Evolutionary conservation across 2,797 vertebrate species (phyloP), one percentile per base, ranked within the genome.

Genomic region (Ataeniobius toweri): DNA sequence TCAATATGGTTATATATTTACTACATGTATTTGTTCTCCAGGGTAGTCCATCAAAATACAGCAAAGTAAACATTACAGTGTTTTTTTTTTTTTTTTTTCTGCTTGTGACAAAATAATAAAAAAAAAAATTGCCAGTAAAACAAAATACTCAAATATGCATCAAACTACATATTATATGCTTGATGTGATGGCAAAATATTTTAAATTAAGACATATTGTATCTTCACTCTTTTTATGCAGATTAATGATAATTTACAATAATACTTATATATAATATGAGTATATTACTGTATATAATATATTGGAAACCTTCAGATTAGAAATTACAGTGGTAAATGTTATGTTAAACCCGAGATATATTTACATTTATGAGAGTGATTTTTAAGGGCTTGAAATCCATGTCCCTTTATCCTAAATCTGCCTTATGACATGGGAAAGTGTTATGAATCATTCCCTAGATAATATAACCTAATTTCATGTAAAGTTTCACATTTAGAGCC

Each of bases 361-460:
- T 61, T 31, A 31, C 58, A 31, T 61, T 58, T 58, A 58, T 31
- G 26, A 31, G 12, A 28, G 12, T 59, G 31, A 28, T 59, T 56
- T 56, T 12, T 56, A 4, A n/a, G 10, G 10, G n/a, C 53, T 56
- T 56, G 53, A 59, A 59, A 28, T 28, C 12, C 56, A 59, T 28
- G 9, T 58, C n/a, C 13, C 26, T 58, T n/a, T 58, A 2, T n/a
- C 26, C 13, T 50, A 16, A 1, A 41, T 77, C 46, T 36, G 28
- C n/a, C 36, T 36, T 46, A 20, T 79, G 16, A 88, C 88, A 83
- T 81, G 81, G 88, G 79, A 78, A 89, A 51, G 20, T 5, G 18
- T 41, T 41, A 31, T 31, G 20, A 24, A 41, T 10, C 20, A 53
- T 53, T 53, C 18, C 51, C 51, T n/a, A n/a, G 9, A 59, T 69